These are phyloP conservation scores for Bombyx huttoni DNA, from an alignment of 2,888 invertebrate species.

Conservation along the genomic window DNA sequence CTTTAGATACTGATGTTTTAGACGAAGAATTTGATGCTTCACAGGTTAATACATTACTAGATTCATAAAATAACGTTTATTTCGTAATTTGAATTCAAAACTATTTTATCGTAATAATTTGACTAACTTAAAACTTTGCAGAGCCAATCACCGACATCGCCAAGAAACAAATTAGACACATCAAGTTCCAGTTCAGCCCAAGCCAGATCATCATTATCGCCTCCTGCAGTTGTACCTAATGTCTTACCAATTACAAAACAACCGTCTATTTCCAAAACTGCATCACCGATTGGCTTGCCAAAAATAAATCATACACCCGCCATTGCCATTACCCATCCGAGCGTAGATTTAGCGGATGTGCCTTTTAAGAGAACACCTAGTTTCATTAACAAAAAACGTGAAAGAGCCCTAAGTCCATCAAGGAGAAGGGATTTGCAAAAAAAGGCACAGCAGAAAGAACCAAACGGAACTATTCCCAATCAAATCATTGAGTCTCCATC, in stretches of 20 bases:
- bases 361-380: conserved; percentile 64
- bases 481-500: conserved; percentile 49
- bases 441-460: conserved; percentile 52
- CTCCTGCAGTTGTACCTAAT: conserved; percentile 61
- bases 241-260: conserved; percentile 63
- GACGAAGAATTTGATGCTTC: conserved; percentile 80
- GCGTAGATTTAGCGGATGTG: conserved; percentile 59
- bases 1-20: conserved; percentile 86
- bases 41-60: conserved; percentile 38
- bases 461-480: conserved; percentile 49
- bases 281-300: conserved; percentile 32
- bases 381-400: conserved; percentile 64
- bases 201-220: conserved; percentile 51
- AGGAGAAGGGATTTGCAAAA: conserved; percentile 60
- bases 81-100: not conserved
- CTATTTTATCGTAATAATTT: not conserved
- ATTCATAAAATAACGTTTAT: conserved; percentile 8
- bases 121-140: conserved; percentile 18
- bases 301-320: conserved; percentile 62
- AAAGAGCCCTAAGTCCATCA: conserved; percentile 64
- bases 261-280: conserved; percentile 47
- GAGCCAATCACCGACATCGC: conserved; percentile 68
- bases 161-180: conserved; percentile 63
- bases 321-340: conserved; percentile 73
- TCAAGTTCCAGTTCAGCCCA: conserved; percentile 44